These are phyloP conservation scores for Heliconius ethilla DNA, from an alignment of 2,888 invertebrate genomes.

Conservation along the genomic window DNA sequence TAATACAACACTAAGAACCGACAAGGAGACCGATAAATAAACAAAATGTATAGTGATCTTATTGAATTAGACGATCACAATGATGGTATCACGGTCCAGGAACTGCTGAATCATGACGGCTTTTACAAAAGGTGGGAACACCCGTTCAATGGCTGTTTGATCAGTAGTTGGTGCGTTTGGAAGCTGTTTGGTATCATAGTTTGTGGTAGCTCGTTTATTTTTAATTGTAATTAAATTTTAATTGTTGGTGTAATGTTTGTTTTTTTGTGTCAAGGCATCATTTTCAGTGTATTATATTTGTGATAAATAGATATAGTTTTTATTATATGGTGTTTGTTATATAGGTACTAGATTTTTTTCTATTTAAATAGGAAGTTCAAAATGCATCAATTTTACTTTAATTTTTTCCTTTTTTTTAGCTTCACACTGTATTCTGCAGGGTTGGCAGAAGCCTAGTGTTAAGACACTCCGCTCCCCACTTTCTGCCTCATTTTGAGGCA, in stretches of 20 bases:
- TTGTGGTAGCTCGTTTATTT: constrained; percentile 22
- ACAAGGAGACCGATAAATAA: constrained; percentile 78
- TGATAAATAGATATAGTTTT: too few species aligned
- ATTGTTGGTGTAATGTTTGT: constrained; percentile 18
- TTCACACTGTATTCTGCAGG: too few species aligned
- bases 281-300: too few species aligned
- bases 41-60: constrained; percentile 80
- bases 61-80: constrained; percentile 81
- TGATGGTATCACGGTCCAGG: constrained; percentile 61
- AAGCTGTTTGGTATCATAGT: constrained; percentile 34
- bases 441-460: too few species aligned
- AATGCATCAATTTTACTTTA: too few species aligned
- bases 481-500: too few species aligned
- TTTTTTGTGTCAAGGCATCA: neutral
- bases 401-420: too few species aligned
- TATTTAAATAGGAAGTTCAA: too few species aligned
- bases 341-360: too few species aligned
- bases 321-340: too few species aligned
- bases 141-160: constrained; percentile 77
- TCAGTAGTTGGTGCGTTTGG: constrained; percentile 54
- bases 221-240: constrained; percentile 14
- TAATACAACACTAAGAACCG: constrained; percentile 69
- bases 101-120: constrained; percentile 71
- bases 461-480: too few species aligned
- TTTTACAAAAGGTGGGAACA: constrained; percentile 79